Base-by-base conservation (phyloP, 2,113 vertebrate species). In the Zosterops borbonicus region DNA sequence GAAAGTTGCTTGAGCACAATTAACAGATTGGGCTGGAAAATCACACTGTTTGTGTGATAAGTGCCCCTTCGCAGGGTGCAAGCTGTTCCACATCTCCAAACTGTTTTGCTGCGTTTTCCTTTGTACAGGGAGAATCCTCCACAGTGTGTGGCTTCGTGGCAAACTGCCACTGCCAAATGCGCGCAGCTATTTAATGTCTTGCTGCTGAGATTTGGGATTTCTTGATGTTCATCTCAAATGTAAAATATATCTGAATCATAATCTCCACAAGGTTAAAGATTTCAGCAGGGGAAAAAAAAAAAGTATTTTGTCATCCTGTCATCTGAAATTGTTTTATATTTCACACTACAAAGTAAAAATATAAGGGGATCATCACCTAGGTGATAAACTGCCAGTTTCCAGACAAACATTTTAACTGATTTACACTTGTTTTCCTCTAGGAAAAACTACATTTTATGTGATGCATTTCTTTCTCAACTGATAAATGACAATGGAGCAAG, bases 361-460 rank as follows among this genome's bases (percentile, higher is more conserved):
- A 95, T 95, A 97, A 97, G 96, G 83, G 96, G 96, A 96, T 98
- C 94, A 97, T 97, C 96, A 96, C 95, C 93, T 94, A 95, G 92
- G 89, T 98, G 94, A 97, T 97, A 97, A 98, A 96, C 92, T 97
- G 62, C 92, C 89, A 83, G 83, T 91, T 97, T 96, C 69, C 70
- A 97, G 93, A 97, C 87, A 97, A 96, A 96, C 74, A 94, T 96
- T 97, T 94, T 95, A 96, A 92, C 91, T 95, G 96, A 98, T 98
- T 98, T 98, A 97, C 91, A 96, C 95, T 87, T 97, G 92, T 94
- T 97, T 96, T 96, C 94, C 96, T 97, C 68, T 78, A 97, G 94
- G 95, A 96, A 90, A 94, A 94, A 60, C 88, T 96, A 53, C 41
- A 87, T 91, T 96, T 95, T 97, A 76, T 95, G 87, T 96, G 92